Evolutionary conservation across 2,113 vertebrate species (phyloP), one percentile per base, ranked within the genome.

Genomic region (Paracanthobrama guichenoti): DNA sequence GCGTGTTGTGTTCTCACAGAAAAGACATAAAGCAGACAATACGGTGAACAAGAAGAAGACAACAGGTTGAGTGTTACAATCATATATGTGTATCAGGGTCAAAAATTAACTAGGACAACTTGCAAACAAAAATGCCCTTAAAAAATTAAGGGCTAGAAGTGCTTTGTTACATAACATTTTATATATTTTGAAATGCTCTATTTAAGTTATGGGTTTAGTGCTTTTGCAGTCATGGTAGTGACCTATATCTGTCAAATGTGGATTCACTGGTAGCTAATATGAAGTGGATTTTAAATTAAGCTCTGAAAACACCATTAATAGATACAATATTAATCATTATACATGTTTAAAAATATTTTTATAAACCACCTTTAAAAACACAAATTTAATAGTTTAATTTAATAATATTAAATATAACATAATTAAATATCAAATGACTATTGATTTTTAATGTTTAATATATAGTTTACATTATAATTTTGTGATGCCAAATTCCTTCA

Each of bases 21-120:
- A 99, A 92, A 95, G 98, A 86, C 98, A 99, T 91, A 99, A 99
- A 90, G 98, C 98, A 88, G 98, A 99, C 92, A 99, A 95, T 92
- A 96, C 96, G 0, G 96, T 99, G 83, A 99, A 99, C 92, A 98
- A 96, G 90, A 99, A 99, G 95, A 99, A 96, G 94, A 96, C 97
- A 66, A 93, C 96, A 96, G 98, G 98, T 88, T 78, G 72, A 84
- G 77, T 99, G 96, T 93, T 89, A 28, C 18, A 57, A 9, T 72
- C 64, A 6, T 67, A 39, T 77, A 75, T 72, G 72, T 81, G 31
- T 78, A 73, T 48, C 42, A 48, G 12, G 12, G 42, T 73, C 4
- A 73, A 42, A 46, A 72, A 72, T 46, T 0, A 72, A 46, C 42
- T 14, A 46, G 22, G 39, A 5, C 42, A 72, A 31, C 8, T 59